Conservation (phyloP, 30 jellyfish, hydroid and myxozoan genomes). For the Haliclystus octoradiatus region DNA sequence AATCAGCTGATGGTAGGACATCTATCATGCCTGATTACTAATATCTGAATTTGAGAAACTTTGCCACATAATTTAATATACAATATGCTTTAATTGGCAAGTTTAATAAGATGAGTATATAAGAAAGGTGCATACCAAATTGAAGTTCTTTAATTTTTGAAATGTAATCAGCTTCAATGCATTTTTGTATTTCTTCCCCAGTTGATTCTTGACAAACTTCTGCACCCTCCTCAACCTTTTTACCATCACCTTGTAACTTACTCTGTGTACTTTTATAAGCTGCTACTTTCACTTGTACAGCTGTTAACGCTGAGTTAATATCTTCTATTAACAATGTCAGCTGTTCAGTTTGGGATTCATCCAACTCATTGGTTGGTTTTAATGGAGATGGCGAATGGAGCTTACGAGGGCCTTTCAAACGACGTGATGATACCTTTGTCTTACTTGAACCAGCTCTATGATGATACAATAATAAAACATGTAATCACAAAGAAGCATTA, state of each 20-base stretch:
- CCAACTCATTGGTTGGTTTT: neutral
- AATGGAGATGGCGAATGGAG: neutral
- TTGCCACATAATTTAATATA: no score
- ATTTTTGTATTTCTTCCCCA: neutral
- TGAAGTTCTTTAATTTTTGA: conserved; percentile 51
- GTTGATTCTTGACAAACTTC: conserved; percentile 1
- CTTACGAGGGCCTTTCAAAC: neutral
- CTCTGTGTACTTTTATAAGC: conserved; percentile 16
- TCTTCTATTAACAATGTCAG: conserved; percentile 49
- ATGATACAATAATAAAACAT: no score
- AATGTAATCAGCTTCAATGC: conserved; percentile 45
- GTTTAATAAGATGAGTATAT: no score
- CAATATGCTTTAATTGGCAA: no score
- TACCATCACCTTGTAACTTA: neutral
- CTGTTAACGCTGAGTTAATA: conserved; percentile 39
- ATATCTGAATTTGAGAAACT: no score
- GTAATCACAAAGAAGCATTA: no score
- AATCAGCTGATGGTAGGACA: conserved; percentile 6
- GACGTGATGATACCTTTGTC: neutral
- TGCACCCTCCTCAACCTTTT: neutral
- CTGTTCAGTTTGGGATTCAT: conserved; percentile 30
- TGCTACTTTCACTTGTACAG: conserved; percentile 30
- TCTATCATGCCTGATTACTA: no score
- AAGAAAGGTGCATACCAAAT: conserved; percentile 82
- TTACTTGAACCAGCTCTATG: neutral